Base-by-base conservation (phyloP, 1,140 invertebrate genomes). In the Teleogryllus occipitalis region DNA sequence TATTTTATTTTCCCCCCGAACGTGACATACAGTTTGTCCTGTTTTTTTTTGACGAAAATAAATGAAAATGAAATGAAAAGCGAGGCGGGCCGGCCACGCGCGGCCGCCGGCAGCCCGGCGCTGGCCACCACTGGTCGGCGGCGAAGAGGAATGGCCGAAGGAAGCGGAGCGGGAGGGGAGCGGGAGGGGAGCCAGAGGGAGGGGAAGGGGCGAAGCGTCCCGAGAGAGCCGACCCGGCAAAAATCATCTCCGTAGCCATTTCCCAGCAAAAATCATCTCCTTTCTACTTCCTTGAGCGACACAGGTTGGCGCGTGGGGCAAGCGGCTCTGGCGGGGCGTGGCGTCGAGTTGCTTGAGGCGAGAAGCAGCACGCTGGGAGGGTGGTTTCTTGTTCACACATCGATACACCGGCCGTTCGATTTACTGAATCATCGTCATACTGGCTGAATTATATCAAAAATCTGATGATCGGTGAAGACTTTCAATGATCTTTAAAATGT, bases 231-330 rank as follows among this genome's bases (percentile, higher is more conserved):
- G 83, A 85, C 83, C 84, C 84, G 82, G 82, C 83, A 84, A 85
- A 85, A 85, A 85, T 85, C 84, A 84, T 85, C 84, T 84, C 82
- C 83, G 82, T 82, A 80, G 83, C 78, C 75, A 82, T 81, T 82
- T 81, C 54, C 78, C 78, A 73, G 78, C 54, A 78, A 78, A 78
- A 78, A 78, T 78, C 78, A 78, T 78, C 78, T 78, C 78, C 21
- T 78, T 78, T 21, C 78, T 77, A 8, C 22, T 8, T 49, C 15
- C 73, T 73, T 18, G 54, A 65, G 54, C 10, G 54, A 65, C 10
- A 18, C 72, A 73, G 21, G 15, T 18, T 18, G 72, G 15, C 72
- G 72, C 15, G 72, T 18, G 72, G 21, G 72, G 21, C 72, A 21
- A 73, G 27, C 72, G 72, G 21, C 72, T 18, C 15, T 2, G 72